A percentile compares a stretch with the other conserved stretches of the same genome.
Conservation (phyloP, 1,140 invertebrate genomes). For the Acromyrmex echinatior region DNA sequence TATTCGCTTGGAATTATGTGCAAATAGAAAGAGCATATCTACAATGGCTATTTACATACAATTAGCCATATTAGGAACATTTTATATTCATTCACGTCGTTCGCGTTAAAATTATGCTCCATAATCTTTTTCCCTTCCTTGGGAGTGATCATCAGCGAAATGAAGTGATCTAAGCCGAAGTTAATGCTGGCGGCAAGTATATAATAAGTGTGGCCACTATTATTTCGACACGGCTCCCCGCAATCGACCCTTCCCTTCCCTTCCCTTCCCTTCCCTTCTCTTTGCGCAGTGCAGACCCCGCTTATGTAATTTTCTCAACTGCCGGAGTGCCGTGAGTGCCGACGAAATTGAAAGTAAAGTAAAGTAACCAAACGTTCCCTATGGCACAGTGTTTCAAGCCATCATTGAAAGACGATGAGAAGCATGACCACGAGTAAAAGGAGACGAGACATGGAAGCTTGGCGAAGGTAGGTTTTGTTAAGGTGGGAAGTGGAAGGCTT, state of each 20-base stretch:
- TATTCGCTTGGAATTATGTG: background rate
- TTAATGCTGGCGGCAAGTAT: slow-evolving; percentile 49
- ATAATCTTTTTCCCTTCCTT: background rate
- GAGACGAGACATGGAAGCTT: slow-evolving; percentile 39
- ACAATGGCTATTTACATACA: background rate
- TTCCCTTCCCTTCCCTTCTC: slow-evolving; percentile 59
- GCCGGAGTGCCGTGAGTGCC: slow-evolving; percentile 77
- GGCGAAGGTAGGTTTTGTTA: slow-evolving; percentile 70
- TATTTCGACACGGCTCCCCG: slow-evolving; percentile 83
- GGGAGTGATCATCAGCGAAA: background rate
- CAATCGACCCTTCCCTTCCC: slow-evolving; percentile 67
- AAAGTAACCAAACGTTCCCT: slow-evolving; percentile 84
- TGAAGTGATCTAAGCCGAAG: background rate
- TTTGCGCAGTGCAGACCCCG: slow-evolving; percentile 47
- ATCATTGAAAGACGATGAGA: slow-evolving; percentile 46
- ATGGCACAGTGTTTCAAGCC: slow-evolving; percentile 70
- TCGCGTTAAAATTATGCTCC: background rate
- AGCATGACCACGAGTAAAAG: slow-evolving; percentile 30
- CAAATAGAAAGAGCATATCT: background rate
- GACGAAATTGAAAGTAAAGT: slow-evolving; percentile 86
- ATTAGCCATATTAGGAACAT: slow-evolving; percentile 1
- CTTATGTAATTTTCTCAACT: slow-evolving; percentile 76
- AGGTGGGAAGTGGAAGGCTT: slow-evolving; percentile 67
- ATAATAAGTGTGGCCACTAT: slow-evolving; percentile 84
- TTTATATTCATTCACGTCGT: background rate